Conservation (phyloP, 2,888 invertebrate species). For the Falcaria lacertinaria region DNA sequence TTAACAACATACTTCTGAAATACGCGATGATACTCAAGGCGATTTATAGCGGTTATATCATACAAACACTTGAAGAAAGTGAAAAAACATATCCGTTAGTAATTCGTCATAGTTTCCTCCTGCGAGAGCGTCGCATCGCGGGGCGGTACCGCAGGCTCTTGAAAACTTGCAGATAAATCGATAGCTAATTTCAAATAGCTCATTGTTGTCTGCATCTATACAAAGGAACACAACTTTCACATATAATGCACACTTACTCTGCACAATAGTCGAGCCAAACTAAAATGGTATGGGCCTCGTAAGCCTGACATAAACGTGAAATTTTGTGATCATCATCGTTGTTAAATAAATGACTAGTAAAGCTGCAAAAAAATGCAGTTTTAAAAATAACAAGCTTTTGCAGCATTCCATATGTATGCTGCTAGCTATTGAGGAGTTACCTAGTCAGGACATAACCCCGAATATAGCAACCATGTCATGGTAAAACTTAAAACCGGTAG, state of each 20-base stretch:
- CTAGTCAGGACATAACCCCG: too few relatives aligned
- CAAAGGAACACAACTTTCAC: conserved; percentile 71
- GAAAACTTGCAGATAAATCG: conserved; percentile 71
- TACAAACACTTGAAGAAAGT: background rate
- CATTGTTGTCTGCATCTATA: conserved; percentile 71
- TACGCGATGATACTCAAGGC: too few relatives aligned
- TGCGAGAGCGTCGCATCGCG: conserved; percentile 21
- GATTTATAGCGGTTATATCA: too few relatives aligned
- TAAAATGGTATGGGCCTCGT: conserved; percentile 28
- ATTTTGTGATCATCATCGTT: too few relatives aligned
- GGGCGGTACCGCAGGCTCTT: conserved; percentile 45
- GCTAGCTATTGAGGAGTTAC: too few relatives aligned
- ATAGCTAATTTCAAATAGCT: conserved; percentile 73
- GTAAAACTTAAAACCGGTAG: too few relatives aligned
- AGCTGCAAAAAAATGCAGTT: too few relatives aligned
- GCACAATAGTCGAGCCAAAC: conserved; percentile 46
- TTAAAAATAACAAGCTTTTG: too few relatives aligned
- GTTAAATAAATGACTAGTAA: too few relatives aligned
- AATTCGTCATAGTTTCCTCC: conserved; percentile 29
- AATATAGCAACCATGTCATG: too few relatives aligned
- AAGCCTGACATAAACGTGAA: background rate
- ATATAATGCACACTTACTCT: conserved; percentile 42
- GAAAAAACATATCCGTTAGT: background rate
- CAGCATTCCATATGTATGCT: too few relatives aligned
- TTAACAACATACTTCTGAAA: too few relatives aligned